Conservation (phyloP, 2,113 vertebrate species). For the Apteryx mantelli region DNA sequence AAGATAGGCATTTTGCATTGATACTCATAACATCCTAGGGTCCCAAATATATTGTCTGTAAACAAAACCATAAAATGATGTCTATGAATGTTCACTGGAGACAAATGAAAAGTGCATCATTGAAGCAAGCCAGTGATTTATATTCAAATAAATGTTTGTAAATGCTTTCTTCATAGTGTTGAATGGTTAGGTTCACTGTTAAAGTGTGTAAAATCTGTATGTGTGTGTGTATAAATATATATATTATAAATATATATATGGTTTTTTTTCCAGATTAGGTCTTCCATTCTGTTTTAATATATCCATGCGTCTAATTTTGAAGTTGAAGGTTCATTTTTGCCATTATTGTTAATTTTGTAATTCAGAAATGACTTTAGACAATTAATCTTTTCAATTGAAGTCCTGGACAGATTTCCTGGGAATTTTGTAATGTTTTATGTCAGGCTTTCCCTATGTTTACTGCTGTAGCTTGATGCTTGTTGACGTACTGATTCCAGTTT, state of each 20-base stretch:
- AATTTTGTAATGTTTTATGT: constrained; percentile 52
- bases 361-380: constrained; percentile 52
- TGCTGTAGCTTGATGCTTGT: constrained; percentile 48
- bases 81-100: not conserved
- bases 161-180: not conserved
- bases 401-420: constrained; percentile 14
- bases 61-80: constrained; percentile 25
- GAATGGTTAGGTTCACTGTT: not conserved
- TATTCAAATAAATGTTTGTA: not conserved
- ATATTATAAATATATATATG: not conserved
- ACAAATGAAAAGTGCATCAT: constrained; percentile 4
- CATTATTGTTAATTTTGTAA: constrained; percentile 41
- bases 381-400: constrained; percentile 45
- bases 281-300: constrained; percentile 17
- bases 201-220: not conserved
- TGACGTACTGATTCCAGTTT: constrained; percentile 73
- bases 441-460: constrained; percentile 53
- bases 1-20: not conserved
- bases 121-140: not conserved
- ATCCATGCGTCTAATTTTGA: not conserved
- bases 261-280: not conserved
- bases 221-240: accelerated
- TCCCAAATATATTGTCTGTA: constrained; percentile 3
- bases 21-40: not conserved
- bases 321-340: constrained; percentile 27